Evolutionary conservation across 2,888 invertebrate genomes (phyloP).

Genomic region (Tetrapedia diversipes): DNA sequence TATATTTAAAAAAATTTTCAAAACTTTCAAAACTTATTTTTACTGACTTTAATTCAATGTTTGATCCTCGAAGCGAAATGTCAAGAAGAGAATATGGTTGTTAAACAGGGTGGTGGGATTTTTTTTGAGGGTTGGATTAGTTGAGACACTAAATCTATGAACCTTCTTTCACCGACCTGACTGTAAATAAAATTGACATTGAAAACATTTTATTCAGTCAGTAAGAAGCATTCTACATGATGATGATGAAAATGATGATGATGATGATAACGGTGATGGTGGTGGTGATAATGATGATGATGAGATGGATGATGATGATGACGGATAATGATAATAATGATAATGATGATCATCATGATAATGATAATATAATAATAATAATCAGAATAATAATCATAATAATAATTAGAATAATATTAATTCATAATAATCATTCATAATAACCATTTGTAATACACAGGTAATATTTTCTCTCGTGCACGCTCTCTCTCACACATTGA

Average conservation of each 20-base stretch:
- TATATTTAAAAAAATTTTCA: no score
- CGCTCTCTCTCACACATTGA: slow-evolving; percentile 67
- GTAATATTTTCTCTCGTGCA: slow-evolving; percentile 69
- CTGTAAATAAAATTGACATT: slow-evolving; percentile 75
- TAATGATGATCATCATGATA: slow-evolving; percentile 50
- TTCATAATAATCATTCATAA: slow-evolving; percentile 72
- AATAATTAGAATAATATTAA: slow-evolving; percentile 64
- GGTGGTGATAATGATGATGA: slow-evolving; percentile 62
- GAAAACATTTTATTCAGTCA: slow-evolving; percentile 83
- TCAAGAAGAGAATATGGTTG: no score
- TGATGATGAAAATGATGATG: slow-evolving; percentile 76
- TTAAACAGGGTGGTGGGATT: no score
- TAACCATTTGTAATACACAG: slow-evolving; percentile 78
- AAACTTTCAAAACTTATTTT: no score
- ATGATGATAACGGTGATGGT: slow-evolving; percentile 57
- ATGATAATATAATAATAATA: slow-evolving; percentile 57
- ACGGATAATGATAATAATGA: slow-evolving; percentile 63
- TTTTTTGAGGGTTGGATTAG: no score
- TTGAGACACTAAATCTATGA: no score
- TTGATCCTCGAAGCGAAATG: no score
- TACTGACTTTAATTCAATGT: no score
- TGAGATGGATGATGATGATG: slow-evolving; percentile 44
- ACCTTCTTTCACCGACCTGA: no score
- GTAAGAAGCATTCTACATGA: slow-evolving; percentile 82
- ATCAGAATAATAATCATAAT: slow-evolving; percentile 59